Base-by-base conservation (phyloP, 2,888 invertebrate genomes). In the Lepidochrysops patricia region DNA sequence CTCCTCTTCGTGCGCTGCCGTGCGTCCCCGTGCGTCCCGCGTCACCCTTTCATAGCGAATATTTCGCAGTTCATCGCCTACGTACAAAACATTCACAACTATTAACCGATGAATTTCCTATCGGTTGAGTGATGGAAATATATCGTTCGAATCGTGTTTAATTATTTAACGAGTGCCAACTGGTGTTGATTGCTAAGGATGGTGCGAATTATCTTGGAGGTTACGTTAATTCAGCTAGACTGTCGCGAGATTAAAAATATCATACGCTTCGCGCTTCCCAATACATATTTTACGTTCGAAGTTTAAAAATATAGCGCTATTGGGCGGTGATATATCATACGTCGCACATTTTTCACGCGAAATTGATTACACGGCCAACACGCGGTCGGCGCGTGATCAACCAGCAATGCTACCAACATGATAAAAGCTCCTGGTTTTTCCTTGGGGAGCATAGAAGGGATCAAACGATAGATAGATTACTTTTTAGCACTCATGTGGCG, bases 291-390 rank as follows among this genome's bases (percentile, higher is more conserved):
- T 72, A 74, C 72, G 74, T 76, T 75, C 76, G 76, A 77, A 75
- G 76, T 71, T 74, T 69, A 73, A 73, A 43, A 43, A 29, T 29
- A 7, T 23, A 43, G 19, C 19, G 19, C 43, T 43, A 72, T 76
- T 72, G 73, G 73, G 70, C 70, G 60, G 73, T 73, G 68, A 76
- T 82, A 77, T 71, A 78, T 79, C 76, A 77, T 67, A 69, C 66
- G 63, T 71, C 74, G 64, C 72, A 72, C 75, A 79, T 81, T 80
- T 79, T 79, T 79, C 78, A 79, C 73, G 75, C 73, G 68, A 78
- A 83, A 82, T 79, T 79, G 77, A 80, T 81, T 74, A 69, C 69
- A 49, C 60, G 58, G 60, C 58, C 60, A 32, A 62, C 58, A 32
- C 57, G 61, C 57, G 61, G 62, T 60, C 61, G 59, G 50, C 60